These are phyloP conservation scores for Chrysomallon squamiferum DNA, from an alignment of 1,140 invertebrate genomes.

Conservation along the genomic window DNA sequence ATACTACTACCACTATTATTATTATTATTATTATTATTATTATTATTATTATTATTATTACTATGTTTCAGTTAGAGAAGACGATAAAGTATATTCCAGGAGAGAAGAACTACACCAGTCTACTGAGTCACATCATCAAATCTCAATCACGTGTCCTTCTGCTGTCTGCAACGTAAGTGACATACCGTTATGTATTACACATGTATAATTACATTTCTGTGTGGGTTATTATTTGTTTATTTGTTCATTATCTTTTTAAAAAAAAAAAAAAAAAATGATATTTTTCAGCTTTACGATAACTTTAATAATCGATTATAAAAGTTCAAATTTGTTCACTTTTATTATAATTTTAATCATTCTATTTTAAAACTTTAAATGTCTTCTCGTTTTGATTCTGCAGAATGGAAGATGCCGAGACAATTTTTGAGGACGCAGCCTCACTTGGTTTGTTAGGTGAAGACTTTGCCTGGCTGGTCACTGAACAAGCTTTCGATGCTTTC, in stretches of 20 bases:
- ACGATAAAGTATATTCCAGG: constrained; percentile 74
- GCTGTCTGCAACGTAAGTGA: constrained; percentile 87
- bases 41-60: no score
- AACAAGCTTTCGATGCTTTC: constrained; percentile 85
- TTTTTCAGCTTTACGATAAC: no score
- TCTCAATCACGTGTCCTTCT: constrained; percentile 90
- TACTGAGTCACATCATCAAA: constrained; percentile 81
- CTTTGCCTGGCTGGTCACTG: constrained; percentile 97
- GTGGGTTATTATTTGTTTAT: no score
- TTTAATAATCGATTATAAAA: no score
- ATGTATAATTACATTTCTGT: constrained; percentile 1
- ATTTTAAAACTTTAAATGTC: no score
- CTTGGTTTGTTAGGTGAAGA: constrained; percentile 90
- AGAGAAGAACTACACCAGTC: constrained; percentile 41
- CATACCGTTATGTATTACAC: no score
- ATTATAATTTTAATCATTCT: no score
- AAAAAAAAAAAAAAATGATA: no score
- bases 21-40: no score
- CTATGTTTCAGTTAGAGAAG: constrained; percentile 77
- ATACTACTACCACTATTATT: no score
- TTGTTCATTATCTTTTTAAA: no score
- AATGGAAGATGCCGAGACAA: constrained; percentile 85
- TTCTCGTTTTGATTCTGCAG: constrained; percentile 65
- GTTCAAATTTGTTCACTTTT: no score
- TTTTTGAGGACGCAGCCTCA: constrained; percentile 85